Conservation (phyloP, 2,888 invertebrate species). For the Tinea semifulvella region DNA sequence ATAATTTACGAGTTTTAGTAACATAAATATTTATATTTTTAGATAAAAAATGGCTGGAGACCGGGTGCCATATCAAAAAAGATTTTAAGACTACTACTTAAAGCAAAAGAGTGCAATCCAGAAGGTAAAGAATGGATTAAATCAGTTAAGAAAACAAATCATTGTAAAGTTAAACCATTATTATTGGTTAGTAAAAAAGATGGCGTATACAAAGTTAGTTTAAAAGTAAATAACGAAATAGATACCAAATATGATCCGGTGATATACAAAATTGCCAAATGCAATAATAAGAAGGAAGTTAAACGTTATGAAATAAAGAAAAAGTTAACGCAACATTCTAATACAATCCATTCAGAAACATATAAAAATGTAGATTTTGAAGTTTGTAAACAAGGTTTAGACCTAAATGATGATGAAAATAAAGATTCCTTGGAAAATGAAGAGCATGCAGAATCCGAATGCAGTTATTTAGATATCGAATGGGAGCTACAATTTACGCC, state of each 20-base stretch:
- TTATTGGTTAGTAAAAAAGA: conserved; percentile 39
- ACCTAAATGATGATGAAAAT: conserved; percentile 21
- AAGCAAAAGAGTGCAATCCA: conserved; percentile 29
- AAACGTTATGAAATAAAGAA: conserved; percentile 27
- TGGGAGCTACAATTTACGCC: conserved; percentile 55
- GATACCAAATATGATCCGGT: conserved; percentile 31
- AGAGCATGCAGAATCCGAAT: conserved; percentile 31
- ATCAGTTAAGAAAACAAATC: conserved; percentile 31
- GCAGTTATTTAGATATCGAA: conserved; percentile 41
- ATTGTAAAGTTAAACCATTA: conserved; percentile 35
- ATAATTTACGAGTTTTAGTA: not conserved
- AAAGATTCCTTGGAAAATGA: conserved; percentile 23
- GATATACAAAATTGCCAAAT: conserved; percentile 38
- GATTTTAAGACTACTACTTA: conserved; percentile 36
- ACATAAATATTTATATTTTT: conserved; percentile 1
- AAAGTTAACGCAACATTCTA: conserved; percentile 23
- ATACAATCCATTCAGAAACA: conserved; percentile 35
- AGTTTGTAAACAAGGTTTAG: conserved; percentile 37
- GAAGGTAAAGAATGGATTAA: conserved; percentile 20
- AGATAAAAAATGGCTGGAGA: conserved; percentile 45
- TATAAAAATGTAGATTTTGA: conserved; percentile 38
- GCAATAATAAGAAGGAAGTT: conserved; percentile 33
- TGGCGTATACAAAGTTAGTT: conserved; percentile 43
- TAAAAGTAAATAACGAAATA: conserved; percentile 31
- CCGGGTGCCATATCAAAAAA: conserved; percentile 50